Evolutionary conservation across 2,113 vertebrate species (phyloP).

Genomic region (human): GRCh38 chr12:44200501-44201000

Average conservation of each 20-base stretch:
- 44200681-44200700: neutral
- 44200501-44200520: neutral
- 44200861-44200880: fast-evolving
- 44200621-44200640: neutral
- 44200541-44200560: neutral
- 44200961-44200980: neutral
- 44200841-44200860: neutral
- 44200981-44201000: neutral
- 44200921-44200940: neutral
- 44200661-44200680: neutral
- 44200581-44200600: neutral
- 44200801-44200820: neutral
- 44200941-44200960: neutral
- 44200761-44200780: neutral
- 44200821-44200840: neutral
- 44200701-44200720: neutral
- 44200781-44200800: neutral
- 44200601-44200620: neutral
- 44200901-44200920: neutral
- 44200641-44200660: neutral
- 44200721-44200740: neutral
- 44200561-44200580: neutral
- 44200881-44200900: neutral
- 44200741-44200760: neutral
- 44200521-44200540: neutral